Evolutionary conservation across 1,140 invertebrate species (phyloP).

Genomic region (Drosophila miranda): DNA sequence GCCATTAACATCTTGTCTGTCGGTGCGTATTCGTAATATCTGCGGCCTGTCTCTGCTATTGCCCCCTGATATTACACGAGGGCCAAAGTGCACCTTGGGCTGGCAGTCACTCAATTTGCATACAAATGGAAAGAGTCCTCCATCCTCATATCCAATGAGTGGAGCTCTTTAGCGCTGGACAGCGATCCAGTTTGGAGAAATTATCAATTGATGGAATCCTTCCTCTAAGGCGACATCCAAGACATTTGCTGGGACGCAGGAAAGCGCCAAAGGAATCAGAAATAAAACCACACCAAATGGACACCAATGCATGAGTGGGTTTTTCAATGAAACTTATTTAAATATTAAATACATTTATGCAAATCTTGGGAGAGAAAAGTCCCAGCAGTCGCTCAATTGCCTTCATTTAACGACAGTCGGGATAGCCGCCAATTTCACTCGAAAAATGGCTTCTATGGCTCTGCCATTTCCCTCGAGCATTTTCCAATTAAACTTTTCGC

Average conservation of each 20-base stretch:
- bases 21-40: conserved; percentile 28
- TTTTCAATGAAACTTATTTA: conserved; percentile 61
- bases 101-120: no score
- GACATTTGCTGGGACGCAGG: no score
- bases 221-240: no score
- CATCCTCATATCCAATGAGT: no score
- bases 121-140: no score
- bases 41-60: conserved; percentile 7
- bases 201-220: no score
- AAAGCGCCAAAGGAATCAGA: no score
- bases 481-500: conserved; percentile 76
- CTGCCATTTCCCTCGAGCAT: conserved; percentile 23
- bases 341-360: conserved; percentile 79
- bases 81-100: no score
- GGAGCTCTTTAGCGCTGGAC: no score
- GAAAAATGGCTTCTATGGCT: conserved; percentile 20
- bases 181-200: no score
- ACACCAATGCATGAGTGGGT: conserved; percentile 50
- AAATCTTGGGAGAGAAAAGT: conserved; percentile 60
- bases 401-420: conserved; percentile 64
- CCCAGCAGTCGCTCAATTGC: conserved; percentile 52
- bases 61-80: not conserved
- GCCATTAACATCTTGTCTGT: conserved; percentile 22
- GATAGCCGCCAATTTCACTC: conserved; percentile 33
- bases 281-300: not conserved